Evolutionary conservation across 92 coral and sea anemone genomes (phyloP), one percentile per base, ranked within the genome.

Genomic region (Chrysogorgia sp.): DNA sequence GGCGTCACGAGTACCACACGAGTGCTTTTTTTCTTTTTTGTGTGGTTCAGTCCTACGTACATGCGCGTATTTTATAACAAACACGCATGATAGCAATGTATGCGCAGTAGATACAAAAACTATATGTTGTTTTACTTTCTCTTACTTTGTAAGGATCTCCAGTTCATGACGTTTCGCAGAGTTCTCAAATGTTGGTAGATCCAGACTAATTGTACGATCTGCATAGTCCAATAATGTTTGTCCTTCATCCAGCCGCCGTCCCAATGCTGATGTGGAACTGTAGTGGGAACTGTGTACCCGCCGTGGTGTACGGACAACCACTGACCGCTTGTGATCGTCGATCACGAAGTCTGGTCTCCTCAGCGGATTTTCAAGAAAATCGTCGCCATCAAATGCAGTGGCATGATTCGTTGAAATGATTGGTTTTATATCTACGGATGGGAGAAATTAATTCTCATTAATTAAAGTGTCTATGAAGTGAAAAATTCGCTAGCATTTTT

Each of bases 111-210:
- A n/a, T n/a, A 12, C 5, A 37, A 37, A 12, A 5, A 12, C 12
- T 25, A 32, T 10, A 5, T 61, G 8, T 61, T 25, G 43, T 12
- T 37, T 5, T 12, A 37, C 43, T 6, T 47, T 47, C n/a, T 2
- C 53, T 47, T 47, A 47, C 53, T 47, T 47, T 15, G 79, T 53
- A 17, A 72, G 52, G 10, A 72, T 34, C 35, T 72, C 79, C 52
- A 72, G 13, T 35, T 72, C 65, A 56, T 72, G 79, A 9, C 79
- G 79, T 34, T 72, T 72, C 25, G 79, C 63, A 8, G 79, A 72
- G 30, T 52, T 72, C 1, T 72, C 64, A 34, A 53, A 53, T 15
- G 63, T 72, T 30, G 79, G 59, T 17, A 65, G 79, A 21, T 53
- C 62, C 48, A 50, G n/a, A 14, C 22, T 15, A 19, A 72, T 56